These are phyloP conservation scores for Drosophila novamexicana DNA, from an alignment of 1,140 invertebrate species.

Conservation along the genomic window DNA sequence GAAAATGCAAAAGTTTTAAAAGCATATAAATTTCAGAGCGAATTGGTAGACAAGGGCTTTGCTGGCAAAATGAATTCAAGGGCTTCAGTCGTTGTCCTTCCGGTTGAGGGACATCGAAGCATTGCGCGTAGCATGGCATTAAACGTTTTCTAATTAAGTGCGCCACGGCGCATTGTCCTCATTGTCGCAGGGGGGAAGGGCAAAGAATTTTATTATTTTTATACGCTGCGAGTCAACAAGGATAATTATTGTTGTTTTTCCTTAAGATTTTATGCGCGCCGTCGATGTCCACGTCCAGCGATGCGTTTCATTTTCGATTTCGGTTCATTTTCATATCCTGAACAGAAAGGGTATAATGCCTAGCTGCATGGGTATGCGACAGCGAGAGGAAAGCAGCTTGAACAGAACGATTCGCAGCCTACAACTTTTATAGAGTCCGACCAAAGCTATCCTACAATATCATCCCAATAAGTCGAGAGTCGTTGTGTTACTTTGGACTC, in stretches of 20 bases:
- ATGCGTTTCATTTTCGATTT: conserved; percentile 65
- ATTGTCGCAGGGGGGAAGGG: conserved; percentile 12
- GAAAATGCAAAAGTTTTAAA: conserved; percentile 25
- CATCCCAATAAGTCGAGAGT: too few species aligned
- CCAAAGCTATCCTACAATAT: too few species aligned
- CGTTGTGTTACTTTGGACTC: too few species aligned
- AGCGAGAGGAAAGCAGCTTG: too few species aligned
- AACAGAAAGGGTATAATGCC: too few species aligned
- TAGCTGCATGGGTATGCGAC: too few species aligned
- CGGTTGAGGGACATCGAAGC: conserved; percentile 50
- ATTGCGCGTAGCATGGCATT: conserved; percentile 52
- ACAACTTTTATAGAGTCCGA: too few species aligned
- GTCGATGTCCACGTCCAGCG: conserved; percentile 40
- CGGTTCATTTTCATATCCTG: too few species aligned
- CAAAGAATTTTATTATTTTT: conserved; percentile 67
- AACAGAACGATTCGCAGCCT: too few species aligned
- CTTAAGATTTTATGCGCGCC: conserved; percentile 51
- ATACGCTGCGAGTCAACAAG: conserved; percentile 56
- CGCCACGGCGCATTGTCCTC: conserved; percentile 45
- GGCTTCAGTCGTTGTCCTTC: conserved; percentile 38
- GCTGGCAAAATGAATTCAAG: conserved; percentile 31
- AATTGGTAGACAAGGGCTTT: neutral
- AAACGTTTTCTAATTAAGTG: conserved; percentile 83
- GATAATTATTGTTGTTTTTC: conserved; percentile 74
- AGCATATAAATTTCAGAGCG: conserved; percentile 36